phyloP scores from a whole-genome alignment of 2,888 invertebrate genomes.

The Ferrisia virgata region DNA sequence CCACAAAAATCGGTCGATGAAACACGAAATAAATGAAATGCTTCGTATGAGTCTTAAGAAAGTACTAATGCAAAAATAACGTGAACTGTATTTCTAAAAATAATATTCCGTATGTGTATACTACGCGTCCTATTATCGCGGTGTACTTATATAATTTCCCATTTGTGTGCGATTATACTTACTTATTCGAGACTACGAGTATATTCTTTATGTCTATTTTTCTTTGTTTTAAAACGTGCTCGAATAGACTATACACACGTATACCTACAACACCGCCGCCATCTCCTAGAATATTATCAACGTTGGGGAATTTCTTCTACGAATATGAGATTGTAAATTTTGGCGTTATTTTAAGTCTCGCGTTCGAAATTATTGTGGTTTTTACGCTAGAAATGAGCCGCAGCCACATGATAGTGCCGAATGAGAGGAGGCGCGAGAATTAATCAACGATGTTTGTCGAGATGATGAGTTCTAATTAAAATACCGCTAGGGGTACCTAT shows the following conservation, averaged over 20 bases:
- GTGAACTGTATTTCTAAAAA: conserved; percentile 21
- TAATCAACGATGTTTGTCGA: not conserved
- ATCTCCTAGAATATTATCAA: not conserved
- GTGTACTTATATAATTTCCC: not conserved
- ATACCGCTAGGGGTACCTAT: not conserved
- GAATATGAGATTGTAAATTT: not conserved
- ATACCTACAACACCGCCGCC: not conserved
- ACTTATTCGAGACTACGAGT: too few relatives aligned
- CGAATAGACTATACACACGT: too few relatives aligned
- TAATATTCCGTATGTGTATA: conserved; percentile 4
- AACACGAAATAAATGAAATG: conserved; percentile 30
- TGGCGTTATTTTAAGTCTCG: not conserved
- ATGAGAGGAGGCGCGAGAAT: not conserved
- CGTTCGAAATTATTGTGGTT: not conserved
- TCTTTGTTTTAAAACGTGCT: not conserved
- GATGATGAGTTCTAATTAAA: not conserved
- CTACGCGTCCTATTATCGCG: conserved; percentile 10
- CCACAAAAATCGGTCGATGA: not conserved
- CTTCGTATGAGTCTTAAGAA: conserved; percentile 24
- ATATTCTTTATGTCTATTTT: not conserved
- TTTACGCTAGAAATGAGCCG: not conserved
- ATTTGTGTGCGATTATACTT: not conserved
- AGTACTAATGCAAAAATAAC: conserved; percentile 31
- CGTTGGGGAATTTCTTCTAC: not conserved
- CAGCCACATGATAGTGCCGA: not conserved